Base-by-base conservation (phyloP, 2,113 vertebrate species). In the Catharus minimus region DNA sequence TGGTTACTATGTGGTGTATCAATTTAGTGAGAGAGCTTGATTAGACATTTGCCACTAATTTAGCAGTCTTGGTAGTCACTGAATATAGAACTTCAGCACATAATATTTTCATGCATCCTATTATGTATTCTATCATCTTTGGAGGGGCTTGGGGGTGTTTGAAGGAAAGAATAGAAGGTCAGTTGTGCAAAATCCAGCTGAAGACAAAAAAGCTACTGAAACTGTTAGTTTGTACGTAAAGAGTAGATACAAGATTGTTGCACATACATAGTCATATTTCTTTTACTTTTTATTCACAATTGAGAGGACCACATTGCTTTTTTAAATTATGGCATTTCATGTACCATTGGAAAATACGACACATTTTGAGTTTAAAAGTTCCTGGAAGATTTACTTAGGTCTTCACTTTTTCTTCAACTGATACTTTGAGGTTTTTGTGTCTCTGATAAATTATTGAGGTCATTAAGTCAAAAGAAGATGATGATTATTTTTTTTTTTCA, bases 361-460 rank as follows among this genome's bases (percentile, higher is more conserved):
- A 1, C 74, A 39, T 85, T 88, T 58, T 56, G 30, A 74, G 75
- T 79, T 64, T 2, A 74, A 78, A 90, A 43, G 32, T 53, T 87
- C 57, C 47, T 68, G 47, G 46, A 43, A 24, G 41, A 38, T 79
- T 62, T 87, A n/a, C 27, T 72, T 94, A 75, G 26, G 18, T 78
- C 21, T 77, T 86, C 7, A 22, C 27, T 90, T 82, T 67, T 92
- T 80, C 57, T 80, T 77, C 38, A 91, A 22, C 20, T 16, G 28
- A 60, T 50, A 81, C 26, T 39, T 94, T 10, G 47, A 75, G 21
- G 1, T 7, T 76, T 90, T 68, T 89, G 30, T 92, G 82, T 93
- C 41, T 94, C 39, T 87, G 65, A 90, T 64, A 89, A 93, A 92
- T 94, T 73, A 46, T 17, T n/a, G 61, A n/a, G 36, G 11, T 73